These are phyloP conservation scores for Scomberomorus guttatus DNA, from an alignment of 2,797 vertebrate genomes.

Conservation along the genomic window DNA sequence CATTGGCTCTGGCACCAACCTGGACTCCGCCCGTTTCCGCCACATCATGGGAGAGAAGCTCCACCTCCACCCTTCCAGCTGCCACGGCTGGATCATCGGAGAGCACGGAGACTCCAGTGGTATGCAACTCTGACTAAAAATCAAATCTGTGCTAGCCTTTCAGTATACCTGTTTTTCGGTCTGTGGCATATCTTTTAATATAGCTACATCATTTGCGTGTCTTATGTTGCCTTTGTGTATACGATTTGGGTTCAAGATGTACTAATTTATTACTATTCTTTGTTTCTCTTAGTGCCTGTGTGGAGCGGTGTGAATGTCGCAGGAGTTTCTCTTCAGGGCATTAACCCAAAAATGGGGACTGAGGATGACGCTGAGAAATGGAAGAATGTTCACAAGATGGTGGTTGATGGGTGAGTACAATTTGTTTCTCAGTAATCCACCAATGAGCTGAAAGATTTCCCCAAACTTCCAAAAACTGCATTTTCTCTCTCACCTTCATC, in stretches of 20 bases:
- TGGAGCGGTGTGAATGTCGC: constrained; percentile 98
- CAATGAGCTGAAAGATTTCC: neutral
- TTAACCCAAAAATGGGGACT: constrained; percentile 91
- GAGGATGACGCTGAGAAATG: constrained; percentile 93
- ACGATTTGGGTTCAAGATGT: rapidly evolving
- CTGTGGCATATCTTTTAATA: neutral
- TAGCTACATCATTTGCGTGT: neutral
- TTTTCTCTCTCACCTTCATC: neutral
- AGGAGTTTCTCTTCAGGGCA: constrained; percentile 91
- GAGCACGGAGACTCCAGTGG: constrained; percentile 99
- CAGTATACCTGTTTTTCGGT: neutral
- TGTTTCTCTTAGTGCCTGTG: constrained; percentile 89
- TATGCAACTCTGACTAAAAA: constrained; percentile 79
- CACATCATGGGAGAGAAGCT: constrained; percentile 95
- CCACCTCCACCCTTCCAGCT: constrained; percentile 92
- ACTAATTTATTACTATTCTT: neutral
- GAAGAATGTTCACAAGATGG: constrained; percentile 94
- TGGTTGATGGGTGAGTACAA: constrained; percentile 92
- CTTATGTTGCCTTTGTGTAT: neutral
- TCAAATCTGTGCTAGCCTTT: neutral
- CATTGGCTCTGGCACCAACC: constrained; percentile 96
- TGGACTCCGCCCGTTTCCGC: constrained; percentile 97
- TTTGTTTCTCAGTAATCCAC: neutral
- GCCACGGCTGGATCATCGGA: constrained; percentile 95
- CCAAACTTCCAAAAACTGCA: neutral